Evolutionary conservation across 1,140 invertebrate species (phyloP), one percentile per base, ranked within the genome.

Genomic region (Aricia agestis): DNA sequence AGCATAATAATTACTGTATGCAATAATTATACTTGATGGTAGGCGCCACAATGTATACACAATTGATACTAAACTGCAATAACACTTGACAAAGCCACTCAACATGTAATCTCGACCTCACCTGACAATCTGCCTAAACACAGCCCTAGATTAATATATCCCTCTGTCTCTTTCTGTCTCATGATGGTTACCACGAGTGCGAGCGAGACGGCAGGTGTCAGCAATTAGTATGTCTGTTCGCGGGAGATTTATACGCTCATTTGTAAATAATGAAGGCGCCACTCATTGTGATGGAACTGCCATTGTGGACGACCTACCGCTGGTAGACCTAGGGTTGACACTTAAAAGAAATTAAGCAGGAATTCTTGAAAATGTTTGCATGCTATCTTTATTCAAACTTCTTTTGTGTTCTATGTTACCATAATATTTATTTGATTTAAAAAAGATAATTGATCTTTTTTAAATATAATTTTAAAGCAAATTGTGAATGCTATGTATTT

Each of bases 191-290:
- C 32, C 5, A 6, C 32, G 9, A n/a, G 75, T 67, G 41, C 15
- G 76, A 86, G 32, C 42, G 71, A 61, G 82, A 83, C 13, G 52
- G 63, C 3, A 19, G 13, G 67, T 45, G 61, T 78, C 73, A 63
- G 76, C 80, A 78, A 80, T 78, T 81, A 80, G 76, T 82, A 79
- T 75, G 76, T 72, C 72, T 74, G 75, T 86, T 82, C 78, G 74
- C 72, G 77, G 74, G 76, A 82, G 84, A 84, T 85, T 84, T 83
- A 87, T 87, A 79, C 85, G 76, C 76, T 87, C 85, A 87, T 87
- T 87, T 85, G 85, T 87, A 84, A 87, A 85, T 85, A 87, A 87
- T 84, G 81, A 82, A 83, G 85, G 82, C 83, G 85, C 85, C 85
- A 84, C 78, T 83, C 83, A 84, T 87, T 84, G 83, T 85, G 79